These are phyloP conservation scores for Drosophila pectinifera DNA, from an alignment of 1,140 invertebrate species.

Conservation along the genomic window DNA sequence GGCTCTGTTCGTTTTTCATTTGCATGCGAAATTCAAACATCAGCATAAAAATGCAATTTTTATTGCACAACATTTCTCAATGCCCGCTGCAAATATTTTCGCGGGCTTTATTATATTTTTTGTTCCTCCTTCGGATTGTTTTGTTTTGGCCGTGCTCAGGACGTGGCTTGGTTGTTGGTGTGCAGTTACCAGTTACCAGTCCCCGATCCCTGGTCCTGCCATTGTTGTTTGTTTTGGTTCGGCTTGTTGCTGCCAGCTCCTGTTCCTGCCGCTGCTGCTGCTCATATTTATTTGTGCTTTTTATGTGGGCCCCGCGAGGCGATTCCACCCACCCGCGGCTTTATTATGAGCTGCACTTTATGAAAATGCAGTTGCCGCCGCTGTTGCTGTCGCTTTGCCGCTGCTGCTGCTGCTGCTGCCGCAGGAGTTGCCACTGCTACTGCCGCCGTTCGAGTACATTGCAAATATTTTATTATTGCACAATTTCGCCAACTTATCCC, in stretches of 20 bases:
- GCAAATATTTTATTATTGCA: constrained; percentile 84
- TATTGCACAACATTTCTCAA: constrained; percentile 83
- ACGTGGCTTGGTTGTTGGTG: constrained; percentile 33
- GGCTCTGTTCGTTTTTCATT: constrained; percentile 75
- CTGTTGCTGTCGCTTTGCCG: constrained; percentile 11
- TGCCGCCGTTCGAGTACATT: constrained; percentile 70
- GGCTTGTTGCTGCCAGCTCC: constrained; percentile 48
- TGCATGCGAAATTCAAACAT: constrained; percentile 83
- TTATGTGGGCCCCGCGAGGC: constrained; percentile 49
- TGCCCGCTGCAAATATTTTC: constrained; percentile 82
- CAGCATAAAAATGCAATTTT: constrained; percentile 84
- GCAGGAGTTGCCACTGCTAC: constrained; percentile 12
- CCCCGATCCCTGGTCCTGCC: constrained; percentile 14
- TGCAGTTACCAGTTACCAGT: constrained; percentile 18
- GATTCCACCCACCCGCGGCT: constrained; percentile 26
- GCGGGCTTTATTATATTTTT: constrained; percentile 79
- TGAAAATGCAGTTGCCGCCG: constrained; percentile 75
- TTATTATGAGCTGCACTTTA: constrained; percentile 82
- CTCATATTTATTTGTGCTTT: constrained; percentile 76
- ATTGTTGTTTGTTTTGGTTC: constrained; percentile 69
- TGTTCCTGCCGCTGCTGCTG: constrained; percentile 24
- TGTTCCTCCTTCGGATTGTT: constrained; percentile 27
- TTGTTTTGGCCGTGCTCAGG: constrained; percentile 48
- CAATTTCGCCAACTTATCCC: constrained; percentile 79
- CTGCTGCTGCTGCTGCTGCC: neutral